Conservation (phyloP, 2,797 vertebrate species). For the Platalea minor region DNA sequence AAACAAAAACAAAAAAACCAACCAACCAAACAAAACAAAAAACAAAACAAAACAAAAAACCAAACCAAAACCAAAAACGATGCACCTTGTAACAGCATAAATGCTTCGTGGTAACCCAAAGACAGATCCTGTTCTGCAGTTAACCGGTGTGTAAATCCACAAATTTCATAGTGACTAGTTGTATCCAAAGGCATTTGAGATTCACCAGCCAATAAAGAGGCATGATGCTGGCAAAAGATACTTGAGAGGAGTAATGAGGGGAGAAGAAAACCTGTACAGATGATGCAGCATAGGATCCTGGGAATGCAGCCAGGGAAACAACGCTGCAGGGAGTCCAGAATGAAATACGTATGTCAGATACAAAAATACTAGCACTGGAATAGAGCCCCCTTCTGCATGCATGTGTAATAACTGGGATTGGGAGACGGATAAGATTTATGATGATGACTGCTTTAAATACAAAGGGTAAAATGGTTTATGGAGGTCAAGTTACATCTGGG, state of each 20-base stretch:
- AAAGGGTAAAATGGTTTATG: neutral
- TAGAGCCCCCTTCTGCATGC: conserved; percentile 47
- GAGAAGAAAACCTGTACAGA: conserved; percentile 26
- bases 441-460: neutral
- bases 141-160: neutral
- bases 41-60: neutral
- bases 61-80: neutral
- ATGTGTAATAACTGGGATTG: neutral
- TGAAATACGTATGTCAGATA: neutral
- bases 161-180: neutral
- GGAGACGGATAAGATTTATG: neutral
- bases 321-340: conserved; percentile 39
- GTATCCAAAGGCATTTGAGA: neutral
- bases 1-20: neutral
- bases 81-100: neutral
- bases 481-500: neutral
- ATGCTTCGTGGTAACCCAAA: neutral
- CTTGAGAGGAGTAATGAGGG: neutral
- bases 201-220: neutral
- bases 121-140: neutral
- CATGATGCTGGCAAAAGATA: neutral
- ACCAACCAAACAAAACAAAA: neutral
- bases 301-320: conserved; percentile 51
- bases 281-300: conserved; percentile 31
- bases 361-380: neutral